These are phyloP conservation scores for Aphis craccivora DNA, from an alignment of 1,140 invertebrate genomes.

Conservation along the genomic window DNA sequence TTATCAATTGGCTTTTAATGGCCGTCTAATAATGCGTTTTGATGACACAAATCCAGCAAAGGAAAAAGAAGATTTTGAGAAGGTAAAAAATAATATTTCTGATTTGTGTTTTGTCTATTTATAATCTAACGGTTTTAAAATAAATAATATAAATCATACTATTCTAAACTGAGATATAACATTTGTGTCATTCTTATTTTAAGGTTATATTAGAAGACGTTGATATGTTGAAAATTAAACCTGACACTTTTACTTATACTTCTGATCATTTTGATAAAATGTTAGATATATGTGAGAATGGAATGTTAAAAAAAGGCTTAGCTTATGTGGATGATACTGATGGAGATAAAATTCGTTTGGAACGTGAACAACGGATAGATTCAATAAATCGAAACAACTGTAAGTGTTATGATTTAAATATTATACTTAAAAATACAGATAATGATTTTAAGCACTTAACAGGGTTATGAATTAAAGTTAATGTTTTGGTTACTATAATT, in stretches of 20 bases:
- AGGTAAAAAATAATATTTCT: conserved; percentile 65
- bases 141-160: not conserved
- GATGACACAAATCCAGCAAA: conserved; percentile 99
- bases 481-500: not conserved
- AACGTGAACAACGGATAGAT: conserved; percentile 88
- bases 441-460: not conserved
- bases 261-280: conserved; percentile 97
- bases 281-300: conserved; percentile 82
- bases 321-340: conserved; percentile 98
- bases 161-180: not conserved
- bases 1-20: conserved; percentile 93
- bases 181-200: not conserved
- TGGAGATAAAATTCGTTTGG: conserved; percentile 91
- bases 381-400: conserved; percentile 87
- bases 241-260: conserved; percentile 92
- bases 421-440: not conserved
- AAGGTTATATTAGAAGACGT: conserved; percentile 95
- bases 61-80: conserved; percentile 97
- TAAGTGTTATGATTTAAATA: conserved; percentile 65
- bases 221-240: conserved; percentile 88
- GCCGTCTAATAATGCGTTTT: conserved; percentile 97
- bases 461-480: not conserved
- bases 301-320: conserved; percentile 84
- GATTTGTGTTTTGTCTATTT: not conserved
- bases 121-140: not conserved